Conservation (phyloP, 2,888 invertebrate genomes). For the Drosophila melanosoma region DNA sequence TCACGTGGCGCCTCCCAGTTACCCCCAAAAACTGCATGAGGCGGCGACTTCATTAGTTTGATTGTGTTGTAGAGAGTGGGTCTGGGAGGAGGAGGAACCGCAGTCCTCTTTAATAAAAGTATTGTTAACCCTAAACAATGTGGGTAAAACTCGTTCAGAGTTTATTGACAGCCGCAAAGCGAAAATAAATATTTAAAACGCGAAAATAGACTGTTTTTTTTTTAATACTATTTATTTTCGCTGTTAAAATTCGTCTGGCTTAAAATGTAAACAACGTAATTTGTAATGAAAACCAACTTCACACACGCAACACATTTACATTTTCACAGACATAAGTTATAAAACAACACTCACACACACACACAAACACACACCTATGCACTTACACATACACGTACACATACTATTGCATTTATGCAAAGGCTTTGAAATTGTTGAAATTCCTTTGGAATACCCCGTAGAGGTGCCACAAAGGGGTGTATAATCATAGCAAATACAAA, state of each 20-base stretch:
- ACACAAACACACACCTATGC: conserved; percentile 17
- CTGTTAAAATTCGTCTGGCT: conserved; percentile 49
- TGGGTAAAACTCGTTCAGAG: conserved; percentile 40
- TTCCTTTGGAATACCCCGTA: conserved; percentile 44
- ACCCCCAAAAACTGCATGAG: conserved; percentile 22
- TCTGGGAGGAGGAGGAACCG: not conserved
- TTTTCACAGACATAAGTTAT: conserved; percentile 1
- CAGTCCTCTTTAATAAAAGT: conserved; percentile 5
- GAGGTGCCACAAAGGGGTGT: not conserved
- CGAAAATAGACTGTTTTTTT: conserved; percentile 28
- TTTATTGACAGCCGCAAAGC: conserved; percentile 54
- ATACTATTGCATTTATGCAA: conserved; percentile 46
- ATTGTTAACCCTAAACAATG: conserved; percentile 47
- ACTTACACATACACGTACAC: conserved; percentile 17
- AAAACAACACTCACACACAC: conserved; percentile 13
- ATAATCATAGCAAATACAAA: not conserved
- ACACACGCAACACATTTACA: conserved; percentile 7
- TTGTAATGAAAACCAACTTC: conserved; percentile 66
- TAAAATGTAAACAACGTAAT: conserved; percentile 73
- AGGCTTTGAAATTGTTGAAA: conserved; percentile 52
- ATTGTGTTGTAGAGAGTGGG: conserved; percentile 31
- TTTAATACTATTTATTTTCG: conserved; percentile 15
- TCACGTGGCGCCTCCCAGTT: not conserved
- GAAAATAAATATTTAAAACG: conserved; percentile 12
- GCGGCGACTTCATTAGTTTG: conserved; percentile 60